phyloP scores from a whole-genome alignment of 2,113 vertebrate genomes.

The Leucopsar rothschildi region DNA sequence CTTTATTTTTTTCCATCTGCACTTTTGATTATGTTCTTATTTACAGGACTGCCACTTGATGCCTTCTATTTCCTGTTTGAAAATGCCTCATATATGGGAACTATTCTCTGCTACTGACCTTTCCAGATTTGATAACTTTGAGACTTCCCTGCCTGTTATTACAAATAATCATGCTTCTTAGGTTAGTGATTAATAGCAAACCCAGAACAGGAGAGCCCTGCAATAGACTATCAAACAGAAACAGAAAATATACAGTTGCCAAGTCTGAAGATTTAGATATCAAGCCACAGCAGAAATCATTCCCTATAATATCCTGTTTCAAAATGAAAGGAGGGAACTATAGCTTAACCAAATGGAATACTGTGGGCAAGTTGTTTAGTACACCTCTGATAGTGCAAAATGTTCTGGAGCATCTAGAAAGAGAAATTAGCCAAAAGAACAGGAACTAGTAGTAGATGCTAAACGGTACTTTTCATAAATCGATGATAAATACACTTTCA shows the following conservation, averaged over 20 bases:
- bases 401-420: not conserved
- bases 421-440: not conserved
- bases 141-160: not conserved
- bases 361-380: not conserved
- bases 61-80: not conserved
- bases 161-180: not conserved
- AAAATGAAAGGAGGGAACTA: not conserved
- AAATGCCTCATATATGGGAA: not conserved
- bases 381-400: not conserved
- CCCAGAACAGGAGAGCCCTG: not conserved
- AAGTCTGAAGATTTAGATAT: not conserved
- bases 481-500: not conserved
- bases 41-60: not conserved
- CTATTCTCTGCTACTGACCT: not conserved
- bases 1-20: not conserved
- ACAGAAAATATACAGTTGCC: not conserved
- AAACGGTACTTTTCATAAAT: not conserved
- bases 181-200: not conserved
- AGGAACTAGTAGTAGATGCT: not conserved
- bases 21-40: conserved; percentile 7
- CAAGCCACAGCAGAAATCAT: not conserved
- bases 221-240: not conserved
- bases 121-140: not conserved
- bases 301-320: not conserved
- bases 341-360: not conserved